phyloP scores from a whole-genome alignment of 2,888 invertebrate genomes.

The Yponomeuta sedellus region DNA sequence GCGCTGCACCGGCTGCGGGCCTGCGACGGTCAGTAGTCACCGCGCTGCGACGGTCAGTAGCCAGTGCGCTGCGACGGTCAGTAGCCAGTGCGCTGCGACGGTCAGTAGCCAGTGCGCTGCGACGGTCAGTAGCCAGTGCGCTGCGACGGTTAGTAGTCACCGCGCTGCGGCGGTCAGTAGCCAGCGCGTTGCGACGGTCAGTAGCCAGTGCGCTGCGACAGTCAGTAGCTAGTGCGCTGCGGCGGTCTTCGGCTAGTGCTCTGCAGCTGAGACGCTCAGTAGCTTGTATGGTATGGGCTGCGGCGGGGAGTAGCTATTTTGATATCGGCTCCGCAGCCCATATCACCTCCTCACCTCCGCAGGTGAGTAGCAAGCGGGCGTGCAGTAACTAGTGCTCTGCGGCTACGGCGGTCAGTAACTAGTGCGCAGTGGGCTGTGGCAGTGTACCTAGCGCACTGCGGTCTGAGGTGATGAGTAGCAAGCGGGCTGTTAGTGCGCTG shows the following conservation, averaged over 20 bases:
- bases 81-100: constrained; percentile 80
- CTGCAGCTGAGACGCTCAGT: constrained; percentile 59
- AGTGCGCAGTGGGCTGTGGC: constrained; percentile 79
- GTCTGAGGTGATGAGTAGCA: constrained; percentile 75
- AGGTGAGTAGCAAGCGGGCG: no score
- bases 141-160: constrained; percentile 83
- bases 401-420: constrained; percentile 85
- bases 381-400: constrained; percentile 39
- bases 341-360: no score
- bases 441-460: constrained; percentile 80
- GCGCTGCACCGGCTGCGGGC: constrained; percentile 44
- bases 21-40: constrained; percentile 32
- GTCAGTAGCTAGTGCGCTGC: constrained; percentile 81
- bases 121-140: constrained; percentile 82
- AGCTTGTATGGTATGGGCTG: constrained; percentile 80
- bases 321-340: no score
- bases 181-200: constrained; percentile 81
- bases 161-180: constrained; percentile 72
- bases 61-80: constrained; percentile 83
- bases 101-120: constrained; percentile 75
- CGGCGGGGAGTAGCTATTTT: constrained; percentile 77
- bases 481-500: constrained; percentile 71
- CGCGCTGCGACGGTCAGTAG: constrained; percentile 73
- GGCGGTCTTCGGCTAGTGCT: constrained; percentile 82
- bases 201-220: constrained; percentile 80